Base-by-base conservation (phyloP, 2,113 vertebrate species). In the Chlamydotis undulata region DNA sequence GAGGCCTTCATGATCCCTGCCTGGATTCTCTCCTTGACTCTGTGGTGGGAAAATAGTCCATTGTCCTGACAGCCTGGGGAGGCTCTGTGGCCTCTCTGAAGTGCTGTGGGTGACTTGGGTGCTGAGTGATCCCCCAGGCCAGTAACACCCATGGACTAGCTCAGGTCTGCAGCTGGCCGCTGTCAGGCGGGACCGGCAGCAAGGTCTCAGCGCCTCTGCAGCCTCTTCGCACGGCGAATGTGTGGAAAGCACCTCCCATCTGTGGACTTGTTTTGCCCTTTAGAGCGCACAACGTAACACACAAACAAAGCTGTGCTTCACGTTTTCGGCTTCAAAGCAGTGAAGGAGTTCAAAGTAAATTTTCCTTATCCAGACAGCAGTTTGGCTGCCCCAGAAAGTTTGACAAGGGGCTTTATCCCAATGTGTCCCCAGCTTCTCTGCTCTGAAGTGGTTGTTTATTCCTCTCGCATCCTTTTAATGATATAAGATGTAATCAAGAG, bases 371-470 rank as follows among this genome's bases (percentile, higher is more conserved):
- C 31, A 39, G 50, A 10, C 49, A 73, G 28, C 53, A 57, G 65
- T 81, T 50, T 69, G 41, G 65, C 67, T 85, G 70, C 84, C 50
- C 50, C 74, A 76, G 78, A 52, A 79, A 69, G 57, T 79, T 84
- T 91, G 63, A 67, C 23, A 39, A 53, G 69, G 67, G 81, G 21
- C 33, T 96, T 90, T 79, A 92, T 89, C 60, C 49, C 0, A 0
- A 29, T 19, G 2, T 43, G 39, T 83, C 57, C 73, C 31, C n/a
- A 39, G 28, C 53, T 92, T 10, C 50, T 90, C 65, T 70, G 31
- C 33, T 83, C 33, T 83, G 63, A 71, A 88, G 55, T 35, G 39
- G 33, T 92, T 95, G 79, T 92, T 96, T 95, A 87, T 90, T 89
- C 80, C 43, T 90, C 70, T 39, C 0, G 6, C 28, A 50, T 87